Evolutionary conservation across 2,113 vertebrate genomes (phyloP).

Genomic region (Gila orcuttii): DNA sequence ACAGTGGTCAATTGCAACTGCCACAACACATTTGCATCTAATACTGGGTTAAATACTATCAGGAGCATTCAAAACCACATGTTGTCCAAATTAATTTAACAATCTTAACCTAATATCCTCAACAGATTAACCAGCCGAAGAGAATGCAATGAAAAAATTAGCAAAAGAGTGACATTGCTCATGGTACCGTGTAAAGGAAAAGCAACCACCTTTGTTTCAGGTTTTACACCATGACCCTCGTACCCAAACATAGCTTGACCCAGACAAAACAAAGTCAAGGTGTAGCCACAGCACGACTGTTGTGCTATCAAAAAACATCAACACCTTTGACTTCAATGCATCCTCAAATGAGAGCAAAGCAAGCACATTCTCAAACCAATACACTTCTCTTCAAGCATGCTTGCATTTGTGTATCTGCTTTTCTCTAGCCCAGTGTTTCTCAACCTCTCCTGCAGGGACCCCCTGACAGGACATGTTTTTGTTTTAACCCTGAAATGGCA

Average conservation of each 20-base stretch:
- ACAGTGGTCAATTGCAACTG: neutral
- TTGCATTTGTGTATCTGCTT: neutral
- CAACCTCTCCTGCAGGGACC: too few relatives aligned
- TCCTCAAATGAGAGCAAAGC: neutral
- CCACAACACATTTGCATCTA: neutral
- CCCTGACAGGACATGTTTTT: too few relatives aligned
- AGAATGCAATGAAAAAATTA: conserved; percentile 2
- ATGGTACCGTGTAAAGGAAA: neutral
- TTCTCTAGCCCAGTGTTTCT: too few relatives aligned
- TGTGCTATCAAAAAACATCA: conserved; percentile 31
- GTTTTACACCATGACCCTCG: neutral
- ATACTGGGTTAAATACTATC: neutral
- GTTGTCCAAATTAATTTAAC: neutral
- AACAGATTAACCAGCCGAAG: conserved; percentile 3
- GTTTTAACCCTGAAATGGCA: too few relatives aligned
- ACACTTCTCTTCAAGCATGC: neutral
- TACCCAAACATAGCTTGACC: conserved; percentile 26
- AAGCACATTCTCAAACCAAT: neutral
- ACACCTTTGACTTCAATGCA: conserved; percentile 30
- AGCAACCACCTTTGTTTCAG: neutral
- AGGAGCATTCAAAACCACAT: neutral
- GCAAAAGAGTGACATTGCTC: neutral
- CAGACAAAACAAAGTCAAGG: conserved; percentile 28
- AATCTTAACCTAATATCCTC: neutral
- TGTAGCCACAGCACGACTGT: conserved; percentile 7